These are phyloP conservation scores for Lobophora halterata DNA, from an alignment of 2,888 invertebrate species.

Conservation along the genomic window DNA sequence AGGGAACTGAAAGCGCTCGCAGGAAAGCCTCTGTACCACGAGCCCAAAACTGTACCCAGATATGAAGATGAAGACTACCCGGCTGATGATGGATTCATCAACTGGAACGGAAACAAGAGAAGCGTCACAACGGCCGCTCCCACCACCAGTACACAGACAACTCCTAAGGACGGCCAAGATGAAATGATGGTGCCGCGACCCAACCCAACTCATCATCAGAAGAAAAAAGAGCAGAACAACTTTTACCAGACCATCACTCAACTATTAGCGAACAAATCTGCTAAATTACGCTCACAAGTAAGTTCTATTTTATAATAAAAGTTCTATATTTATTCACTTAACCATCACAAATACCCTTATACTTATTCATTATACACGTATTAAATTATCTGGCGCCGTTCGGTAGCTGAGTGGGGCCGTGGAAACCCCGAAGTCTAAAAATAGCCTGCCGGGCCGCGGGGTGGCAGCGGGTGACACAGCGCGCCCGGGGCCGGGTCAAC, in stretches of 20 bases:
- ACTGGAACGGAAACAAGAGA: constrained; percentile 76
- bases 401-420: constrained; percentile 47
- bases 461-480: constrained; percentile 70
- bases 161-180: constrained; percentile 76
- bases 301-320: constrained; percentile 47
- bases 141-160: constrained; percentile 38
- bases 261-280: constrained; percentile 67
- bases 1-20: constrained; percentile 83
- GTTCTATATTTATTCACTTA: constrained; percentile 28
- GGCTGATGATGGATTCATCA: constrained; percentile 74
- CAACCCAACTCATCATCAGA: constrained; percentile 62
- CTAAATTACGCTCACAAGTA: constrained; percentile 80
- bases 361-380: constrained; percentile 24
- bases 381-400: constrained; percentile 25
- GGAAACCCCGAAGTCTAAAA: constrained; percentile 70
- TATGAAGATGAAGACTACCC: constrained; percentile 71
- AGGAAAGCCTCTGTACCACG: constrained; percentile 74
- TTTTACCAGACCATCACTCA: constrained; percentile 78
- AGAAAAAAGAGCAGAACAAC: constrained; percentile 51
- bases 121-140: constrained; percentile 64
- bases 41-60: constrained; percentile 67
- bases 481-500: constrained; percentile 73
- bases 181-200: constrained; percentile 84
- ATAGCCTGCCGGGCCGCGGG: constrained; percentile 68
- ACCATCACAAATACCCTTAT: constrained; percentile 22